Base-by-base conservation (phyloP, 1,140 invertebrate species). In the Belonocnema kinseyi region DNA sequence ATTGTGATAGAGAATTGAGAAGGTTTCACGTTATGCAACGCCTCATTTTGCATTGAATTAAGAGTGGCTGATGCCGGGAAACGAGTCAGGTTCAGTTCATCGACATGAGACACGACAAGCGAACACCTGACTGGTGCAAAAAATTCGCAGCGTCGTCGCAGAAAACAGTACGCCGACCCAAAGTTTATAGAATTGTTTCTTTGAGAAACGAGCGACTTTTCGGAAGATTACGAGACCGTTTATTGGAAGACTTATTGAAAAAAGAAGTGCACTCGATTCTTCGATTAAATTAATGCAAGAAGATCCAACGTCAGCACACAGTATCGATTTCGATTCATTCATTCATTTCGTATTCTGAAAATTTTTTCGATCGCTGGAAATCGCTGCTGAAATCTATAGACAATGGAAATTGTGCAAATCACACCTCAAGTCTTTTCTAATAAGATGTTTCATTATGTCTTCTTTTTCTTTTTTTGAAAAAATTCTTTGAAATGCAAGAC, bases 1-100 rank as follows among this genome's bases (percentile, higher is more conserved):
- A 33, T 33, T 33, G 26, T 33, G 5, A 33, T 33, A 33, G 26
- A 33, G 26, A 33, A 33, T 33, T 4, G 53, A 54, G 3, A 26
- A 12, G 33, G 26, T 33, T 66, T 66, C 26, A 33, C 4, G 33
- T 66, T 66, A 66, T 66, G 58, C 58, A 66, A 66, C 13, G 58
- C 58, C 14, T 66, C 58, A 66, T 66, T 66, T 66, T 66, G 58
- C 58, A 66, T 66, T 66, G 21, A 66, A 66, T 66, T 26, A 66
- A 33, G 58, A 66, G 21, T 21, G 21, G 58, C 40, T 12, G 58
- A 33, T 66, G 58, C 26, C 58, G 58, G 33, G 58, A 66, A 26
- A 40, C 21, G 58, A 66, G 58, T 66, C 58, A 33, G 21, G 58
- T 66, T 66, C 58, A 33, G 58, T 66, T 66, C 58, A 66, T 66